Evolutionary conservation across 2,113 vertebrate genomes (phyloP).

Genomic region (Menura novaehollandiae): DNA sequence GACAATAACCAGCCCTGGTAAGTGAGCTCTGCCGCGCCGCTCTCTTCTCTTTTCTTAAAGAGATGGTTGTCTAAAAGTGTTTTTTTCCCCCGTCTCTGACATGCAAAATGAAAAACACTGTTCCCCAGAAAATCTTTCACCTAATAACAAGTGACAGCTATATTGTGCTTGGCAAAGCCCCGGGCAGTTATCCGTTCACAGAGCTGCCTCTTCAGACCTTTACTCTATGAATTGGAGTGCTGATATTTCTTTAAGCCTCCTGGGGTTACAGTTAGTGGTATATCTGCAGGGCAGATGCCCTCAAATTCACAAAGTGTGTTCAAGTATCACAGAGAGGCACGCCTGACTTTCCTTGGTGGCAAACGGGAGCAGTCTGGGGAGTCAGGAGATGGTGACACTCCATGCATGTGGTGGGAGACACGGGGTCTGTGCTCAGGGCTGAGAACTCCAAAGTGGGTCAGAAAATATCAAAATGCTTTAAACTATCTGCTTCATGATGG

Average conservation of each 20-base stretch:
- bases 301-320: conserved; percentile 29
- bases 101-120: conserved; percentile 72
- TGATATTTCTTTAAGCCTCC: conserved; percentile 70
- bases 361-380: not conserved
- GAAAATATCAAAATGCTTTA: not conserved
- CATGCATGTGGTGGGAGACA: accelerated
- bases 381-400: not conserved
- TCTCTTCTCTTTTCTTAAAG: conserved; percentile 48
- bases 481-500: not conserved
- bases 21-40: conserved; percentile 65
- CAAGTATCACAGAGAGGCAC: conserved; percentile 45
- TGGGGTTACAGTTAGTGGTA: conserved; percentile 54
- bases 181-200: conserved; percentile 65
- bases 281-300: conserved; percentile 63
- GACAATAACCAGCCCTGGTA: conserved; percentile 93
- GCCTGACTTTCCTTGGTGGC: conserved; percentile 18
- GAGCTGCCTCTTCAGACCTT: conserved; percentile 66
- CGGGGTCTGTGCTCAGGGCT: not conserved
- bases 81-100: conserved; percentile 22
- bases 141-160: conserved; percentile 72
- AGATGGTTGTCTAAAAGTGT: conserved; percentile 66
- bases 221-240: conserved; percentile 65
- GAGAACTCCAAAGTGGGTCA: not conserved
- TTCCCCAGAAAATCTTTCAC: conserved; percentile 70
- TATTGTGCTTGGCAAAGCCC: conserved; percentile 70